Conservation (phyloP, 2,113 vertebrate genomes). For the Nanorana parkeri region DNA sequence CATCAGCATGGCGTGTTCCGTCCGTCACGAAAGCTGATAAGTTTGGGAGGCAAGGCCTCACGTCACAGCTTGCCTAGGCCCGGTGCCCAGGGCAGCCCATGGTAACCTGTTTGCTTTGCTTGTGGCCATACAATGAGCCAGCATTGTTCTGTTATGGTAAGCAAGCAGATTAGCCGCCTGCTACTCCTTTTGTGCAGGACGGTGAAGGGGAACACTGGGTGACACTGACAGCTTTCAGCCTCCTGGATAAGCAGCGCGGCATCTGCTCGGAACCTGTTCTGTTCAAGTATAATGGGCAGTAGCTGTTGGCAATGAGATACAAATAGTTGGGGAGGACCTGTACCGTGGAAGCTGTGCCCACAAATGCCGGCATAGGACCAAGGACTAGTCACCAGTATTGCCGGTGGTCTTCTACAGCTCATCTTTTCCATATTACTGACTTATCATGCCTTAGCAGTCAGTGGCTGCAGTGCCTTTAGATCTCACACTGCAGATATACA, state of each 20-base stretch:
- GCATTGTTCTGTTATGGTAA: not conserved
- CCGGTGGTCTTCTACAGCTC: too few species aligned
- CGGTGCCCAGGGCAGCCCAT: not conserved
- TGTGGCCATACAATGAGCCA: not conserved
- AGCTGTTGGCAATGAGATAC: not conserved
- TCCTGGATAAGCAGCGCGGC: not conserved
- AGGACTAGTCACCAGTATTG: too few species aligned
- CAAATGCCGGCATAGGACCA: too few species aligned
- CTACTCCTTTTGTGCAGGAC: conserved; percentile 4
- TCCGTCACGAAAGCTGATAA: conserved; percentile 15
- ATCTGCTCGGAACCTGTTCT: conserved; percentile 27
- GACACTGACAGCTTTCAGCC: not conserved
- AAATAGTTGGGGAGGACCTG: too few species aligned
- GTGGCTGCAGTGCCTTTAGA: too few species aligned
- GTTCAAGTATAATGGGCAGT: conserved; percentile 14
- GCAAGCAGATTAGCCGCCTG: conserved; percentile 16
- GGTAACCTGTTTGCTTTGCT: not conserved
- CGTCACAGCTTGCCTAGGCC: not conserved
- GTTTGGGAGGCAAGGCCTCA: not conserved
- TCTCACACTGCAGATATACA: too few species aligned
- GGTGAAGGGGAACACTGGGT: not conserved
- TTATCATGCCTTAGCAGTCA: too few species aligned
- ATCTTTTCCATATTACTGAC: too few species aligned
- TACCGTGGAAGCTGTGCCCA: too few species aligned
- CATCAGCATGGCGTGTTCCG: too few species aligned